Conservation (phyloP, 2,888 invertebrate species). For the Dolichopus griseipennis region DNA sequence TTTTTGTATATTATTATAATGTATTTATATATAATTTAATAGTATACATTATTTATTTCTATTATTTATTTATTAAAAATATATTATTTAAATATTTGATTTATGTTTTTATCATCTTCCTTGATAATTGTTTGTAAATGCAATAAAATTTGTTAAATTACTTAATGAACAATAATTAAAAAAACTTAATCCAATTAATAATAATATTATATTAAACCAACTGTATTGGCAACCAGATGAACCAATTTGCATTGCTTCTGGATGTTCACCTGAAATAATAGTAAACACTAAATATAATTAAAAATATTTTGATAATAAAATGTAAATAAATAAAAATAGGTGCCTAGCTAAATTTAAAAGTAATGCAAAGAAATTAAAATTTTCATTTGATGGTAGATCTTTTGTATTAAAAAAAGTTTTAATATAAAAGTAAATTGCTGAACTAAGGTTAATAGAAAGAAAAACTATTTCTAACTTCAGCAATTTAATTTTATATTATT, state of each 20-base stretch:
- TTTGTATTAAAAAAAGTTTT: too few relatives aligned
- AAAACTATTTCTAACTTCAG: neutral
- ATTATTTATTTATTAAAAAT: too few relatives aligned
- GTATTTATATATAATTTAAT: too few relatives aligned
- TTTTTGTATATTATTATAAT: too few relatives aligned
- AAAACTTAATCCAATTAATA: conserved; percentile 33
- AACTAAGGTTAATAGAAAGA: too few relatives aligned
- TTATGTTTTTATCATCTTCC: conserved; percentile 16
- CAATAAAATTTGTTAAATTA: neutral
- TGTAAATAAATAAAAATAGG: neutral
- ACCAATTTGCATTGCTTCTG: conserved; percentile 45
- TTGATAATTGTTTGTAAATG: neutral
- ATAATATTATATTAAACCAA: conserved; percentile 39
- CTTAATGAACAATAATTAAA: conserved; percentile 26
- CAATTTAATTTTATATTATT: neutral
- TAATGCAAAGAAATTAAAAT: too few relatives aligned
- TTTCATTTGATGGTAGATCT: too few relatives aligned
- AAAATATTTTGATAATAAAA: conserved; percentile 13
- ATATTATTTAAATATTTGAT: neutral
- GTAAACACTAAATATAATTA: conserved; percentile 44
- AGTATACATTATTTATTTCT: too few relatives aligned
- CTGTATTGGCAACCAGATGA: conserved; percentile 43
- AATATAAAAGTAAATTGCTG: too few relatives aligned
- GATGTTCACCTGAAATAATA: conserved; percentile 46
- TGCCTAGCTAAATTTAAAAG: too few relatives aligned